Conservation (phyloP, 2,113 vertebrate species). For the Okapia johnstoni region DNA sequence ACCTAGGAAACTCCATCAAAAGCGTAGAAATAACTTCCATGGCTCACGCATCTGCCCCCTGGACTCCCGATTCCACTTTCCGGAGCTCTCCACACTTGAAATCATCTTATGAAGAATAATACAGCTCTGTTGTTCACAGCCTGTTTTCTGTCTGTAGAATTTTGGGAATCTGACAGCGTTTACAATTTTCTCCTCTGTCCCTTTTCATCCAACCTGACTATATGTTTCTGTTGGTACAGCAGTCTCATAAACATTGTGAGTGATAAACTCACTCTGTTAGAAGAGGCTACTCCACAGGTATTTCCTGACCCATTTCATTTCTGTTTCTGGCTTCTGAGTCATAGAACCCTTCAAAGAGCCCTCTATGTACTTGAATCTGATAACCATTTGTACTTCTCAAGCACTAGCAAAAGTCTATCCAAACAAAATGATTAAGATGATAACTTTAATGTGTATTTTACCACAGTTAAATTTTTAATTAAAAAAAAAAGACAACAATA, state of each 20-base stretch:
- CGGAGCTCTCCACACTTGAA: neutral
- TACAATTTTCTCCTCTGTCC: neutral
- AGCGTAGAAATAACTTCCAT: neutral
- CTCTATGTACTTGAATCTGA: neutral
- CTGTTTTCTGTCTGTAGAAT: neutral
- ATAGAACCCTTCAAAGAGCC: neutral
- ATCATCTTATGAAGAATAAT: neutral
- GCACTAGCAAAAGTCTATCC: neutral
- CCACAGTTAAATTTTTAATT: neutral
- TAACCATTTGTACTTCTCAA: neutral
- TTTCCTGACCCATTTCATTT: neutral
- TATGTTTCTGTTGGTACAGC: neutral
- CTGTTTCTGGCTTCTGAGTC: neutral
- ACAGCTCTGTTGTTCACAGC: neutral
- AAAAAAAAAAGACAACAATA: neutral
- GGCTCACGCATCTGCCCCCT: neutral
- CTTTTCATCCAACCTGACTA: neutral
- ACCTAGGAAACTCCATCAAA: neutral
- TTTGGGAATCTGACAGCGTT: neutral
- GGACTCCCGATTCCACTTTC: neutral
- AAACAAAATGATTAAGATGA: neutral
- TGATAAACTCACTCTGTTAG: neutral
- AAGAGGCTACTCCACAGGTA: neutral
- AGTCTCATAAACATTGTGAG: neutral
- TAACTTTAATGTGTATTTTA: neutral